phyloP scores from a whole-genome alignment of 2,113 vertebrate species.

The Atherinomorus stipes region DNA sequence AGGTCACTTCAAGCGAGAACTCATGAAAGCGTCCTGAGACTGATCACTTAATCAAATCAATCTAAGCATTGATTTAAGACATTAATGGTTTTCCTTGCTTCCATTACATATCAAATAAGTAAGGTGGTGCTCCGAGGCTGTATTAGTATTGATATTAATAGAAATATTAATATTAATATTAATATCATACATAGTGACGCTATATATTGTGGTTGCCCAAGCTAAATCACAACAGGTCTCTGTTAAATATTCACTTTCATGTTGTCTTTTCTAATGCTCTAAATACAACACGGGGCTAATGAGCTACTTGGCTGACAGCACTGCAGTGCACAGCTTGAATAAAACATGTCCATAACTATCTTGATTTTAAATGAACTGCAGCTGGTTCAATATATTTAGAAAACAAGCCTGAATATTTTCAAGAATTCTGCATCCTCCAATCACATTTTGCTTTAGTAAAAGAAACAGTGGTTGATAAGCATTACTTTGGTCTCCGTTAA shows the following conservation, averaged over 20 bases:
- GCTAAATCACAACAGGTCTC: too few species aligned
- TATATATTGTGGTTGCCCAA: too few species aligned
- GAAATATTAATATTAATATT: too few species aligned
- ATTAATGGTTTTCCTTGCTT: too few species aligned
- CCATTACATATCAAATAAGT: too few species aligned
- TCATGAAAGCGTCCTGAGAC: too few species aligned
- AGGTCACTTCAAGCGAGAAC: too few species aligned
- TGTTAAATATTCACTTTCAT: constrained; percentile 32
- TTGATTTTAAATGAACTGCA: not conserved
- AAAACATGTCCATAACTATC: not conserved
- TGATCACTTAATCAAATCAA: too few species aligned
- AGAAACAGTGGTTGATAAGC: not conserved
- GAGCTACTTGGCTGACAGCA: constrained; percentile 3
- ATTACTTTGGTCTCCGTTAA: not conserved
- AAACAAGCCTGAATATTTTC: not conserved
- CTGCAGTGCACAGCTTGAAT: not conserved
- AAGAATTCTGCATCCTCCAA: not conserved
- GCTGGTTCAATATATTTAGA: not conserved
- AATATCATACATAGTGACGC: too few species aligned
- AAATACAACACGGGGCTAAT: constrained; percentile 24
- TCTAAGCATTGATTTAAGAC: too few species aligned
- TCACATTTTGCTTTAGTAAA: not conserved
- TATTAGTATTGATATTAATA: too few species aligned
- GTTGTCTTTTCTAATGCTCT: constrained; percentile 15
- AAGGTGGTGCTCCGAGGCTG: too few species aligned